These are phyloP conservation scores for Podarcis lilfordi DNA, from an alignment of 2,797 vertebrate genomes.

Conservation along the genomic window DNA sequence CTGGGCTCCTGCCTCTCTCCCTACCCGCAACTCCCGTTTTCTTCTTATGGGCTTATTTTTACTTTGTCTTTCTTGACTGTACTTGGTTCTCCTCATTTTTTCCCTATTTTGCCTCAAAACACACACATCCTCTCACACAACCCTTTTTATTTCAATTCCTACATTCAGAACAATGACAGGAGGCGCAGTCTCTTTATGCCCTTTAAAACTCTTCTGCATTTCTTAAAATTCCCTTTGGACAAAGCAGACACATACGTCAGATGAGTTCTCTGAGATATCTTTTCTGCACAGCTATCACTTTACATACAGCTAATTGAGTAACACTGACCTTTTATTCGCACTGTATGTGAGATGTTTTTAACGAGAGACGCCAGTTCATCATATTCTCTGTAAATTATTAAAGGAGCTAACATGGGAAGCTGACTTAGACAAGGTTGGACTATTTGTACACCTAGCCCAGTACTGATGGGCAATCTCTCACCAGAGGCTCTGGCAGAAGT, in stretches of 20 bases:
- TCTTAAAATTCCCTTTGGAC: constrained; percentile 39
- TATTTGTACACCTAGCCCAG: too few species aligned
- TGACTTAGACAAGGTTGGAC: too few species aligned
- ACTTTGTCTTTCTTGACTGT: constrained; percentile 18
- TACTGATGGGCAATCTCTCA: too few species aligned
- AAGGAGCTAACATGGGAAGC: too few species aligned
- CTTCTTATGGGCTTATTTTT: constrained; percentile 56
- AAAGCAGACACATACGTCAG: constrained; percentile 42
- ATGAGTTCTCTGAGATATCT: constrained; percentile 38
- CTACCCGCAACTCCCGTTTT: constrained; percentile 29
- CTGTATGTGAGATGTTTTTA: constrained; percentile 30
- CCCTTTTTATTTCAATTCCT: constrained; percentile 32
- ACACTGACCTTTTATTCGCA: constrained; percentile 34
- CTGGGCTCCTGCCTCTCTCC: constrained; percentile 18
- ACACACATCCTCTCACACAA: background rate
- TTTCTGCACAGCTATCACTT: constrained; percentile 47
- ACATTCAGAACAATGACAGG: background rate
- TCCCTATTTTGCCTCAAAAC: constrained; percentile 28
- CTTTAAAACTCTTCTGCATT: constrained; percentile 39
- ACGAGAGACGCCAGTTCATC: too few species aligned
- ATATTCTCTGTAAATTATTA: too few species aligned
- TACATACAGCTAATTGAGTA: constrained; percentile 54
- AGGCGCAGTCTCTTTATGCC: background rate
- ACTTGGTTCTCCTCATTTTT: constrained; percentile 43
- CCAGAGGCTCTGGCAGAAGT: too few species aligned